Conservation (phyloP, 2,888 invertebrate genomes). For the Epirrita christyi region DNA sequence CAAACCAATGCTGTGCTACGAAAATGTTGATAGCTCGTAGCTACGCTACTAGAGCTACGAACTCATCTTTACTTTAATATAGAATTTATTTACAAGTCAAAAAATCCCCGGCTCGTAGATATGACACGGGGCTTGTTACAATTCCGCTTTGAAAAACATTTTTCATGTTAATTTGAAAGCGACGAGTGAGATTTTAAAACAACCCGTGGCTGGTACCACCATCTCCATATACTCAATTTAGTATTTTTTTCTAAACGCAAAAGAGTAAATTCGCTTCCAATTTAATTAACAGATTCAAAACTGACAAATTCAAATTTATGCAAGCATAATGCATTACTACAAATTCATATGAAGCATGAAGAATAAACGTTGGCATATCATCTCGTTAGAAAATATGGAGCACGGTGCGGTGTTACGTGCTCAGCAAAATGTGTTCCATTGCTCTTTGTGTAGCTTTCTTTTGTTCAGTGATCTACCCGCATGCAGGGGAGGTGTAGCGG, state of each 20-base stretch:
- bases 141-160: constrained; percentile 37
- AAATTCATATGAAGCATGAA: constrained; percentile 56
- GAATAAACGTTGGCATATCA: constrained; percentile 74
- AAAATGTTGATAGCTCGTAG: background rate
- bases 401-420: constrained; percentile 65
- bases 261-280: constrained; percentile 12
- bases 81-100: constrained; percentile 27
- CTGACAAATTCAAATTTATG: constrained; percentile 25
- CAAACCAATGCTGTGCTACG: background rate
- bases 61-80: constrained; percentile 27
- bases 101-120: constrained; percentile 24
- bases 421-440: constrained; percentile 76
- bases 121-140: constrained; percentile 31
- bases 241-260: constrained; percentile 19
- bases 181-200: constrained; percentile 28
- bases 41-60: constrained; percentile 19
- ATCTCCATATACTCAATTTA: constrained; percentile 21
- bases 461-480: constrained; percentile 74
- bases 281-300: constrained; percentile 21
- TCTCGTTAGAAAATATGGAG: constrained; percentile 80
- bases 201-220: constrained; percentile 6
- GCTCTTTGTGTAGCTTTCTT: constrained; percentile 78
- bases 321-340: constrained; percentile 49
- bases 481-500: constrained; percentile 46
- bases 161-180: constrained; percentile 38